Evolutionary conservation across 2,113 vertebrate genomes (phyloP).

Genomic region (Phasianus colchicus): DNA sequence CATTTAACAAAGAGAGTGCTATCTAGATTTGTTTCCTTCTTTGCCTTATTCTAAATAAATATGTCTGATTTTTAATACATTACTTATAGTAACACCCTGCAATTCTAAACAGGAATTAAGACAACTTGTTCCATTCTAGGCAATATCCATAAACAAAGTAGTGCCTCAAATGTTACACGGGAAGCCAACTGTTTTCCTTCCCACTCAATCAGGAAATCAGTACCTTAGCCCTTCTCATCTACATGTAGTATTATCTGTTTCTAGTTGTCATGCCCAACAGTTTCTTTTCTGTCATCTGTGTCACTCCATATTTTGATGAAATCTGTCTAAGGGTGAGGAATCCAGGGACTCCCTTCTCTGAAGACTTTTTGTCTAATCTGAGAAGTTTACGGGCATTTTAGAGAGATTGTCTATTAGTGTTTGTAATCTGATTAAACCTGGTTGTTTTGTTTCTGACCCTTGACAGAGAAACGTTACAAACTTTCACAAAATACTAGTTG

Average conservation of each 20-base stretch:
- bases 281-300: background rate
- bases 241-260: accelerated
- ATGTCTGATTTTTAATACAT: background rate
- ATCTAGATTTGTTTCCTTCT: background rate
- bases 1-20: background rate
- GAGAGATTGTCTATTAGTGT: background rate
- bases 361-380: background rate
- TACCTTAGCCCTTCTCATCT: background rate
- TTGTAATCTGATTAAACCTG: background rate
- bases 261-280: background rate
- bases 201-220: background rate
- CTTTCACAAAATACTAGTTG: background rate
- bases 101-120: background rate
- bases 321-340: background rate
- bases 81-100: background rate
- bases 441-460: background rate
- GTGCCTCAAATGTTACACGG: background rate
- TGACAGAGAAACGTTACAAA: background rate
- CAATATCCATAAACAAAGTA: background rate
- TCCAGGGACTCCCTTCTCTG: background rate
- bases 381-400: background rate
- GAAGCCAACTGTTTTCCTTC: background rate
- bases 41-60: background rate
- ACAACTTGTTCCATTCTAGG: background rate
- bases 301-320: background rate